Evolutionary conservation across 1,140 invertebrate genomes (phyloP).

Genomic region (Aleiodes sp.): DNA sequence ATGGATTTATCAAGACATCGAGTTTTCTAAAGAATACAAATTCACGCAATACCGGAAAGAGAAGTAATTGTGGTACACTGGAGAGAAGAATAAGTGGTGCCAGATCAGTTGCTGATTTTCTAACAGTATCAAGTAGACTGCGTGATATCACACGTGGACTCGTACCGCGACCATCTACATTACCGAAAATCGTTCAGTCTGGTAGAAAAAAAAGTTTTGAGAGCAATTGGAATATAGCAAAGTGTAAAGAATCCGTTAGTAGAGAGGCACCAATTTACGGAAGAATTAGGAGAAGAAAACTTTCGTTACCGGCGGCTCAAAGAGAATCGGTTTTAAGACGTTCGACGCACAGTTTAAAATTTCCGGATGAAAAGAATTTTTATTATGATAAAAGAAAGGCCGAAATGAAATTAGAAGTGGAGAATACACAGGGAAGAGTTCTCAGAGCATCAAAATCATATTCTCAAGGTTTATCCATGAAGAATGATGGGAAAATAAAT

Average conservation of each 20-base stretch:
- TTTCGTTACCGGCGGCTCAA: constrained; percentile 45
- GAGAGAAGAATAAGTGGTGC: constrained; percentile 40
- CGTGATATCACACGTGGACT: constrained; percentile 41
- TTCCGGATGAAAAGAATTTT: constrained; percentile 18
- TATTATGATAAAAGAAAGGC: not conserved
- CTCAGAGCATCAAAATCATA: too few relatives aligned
- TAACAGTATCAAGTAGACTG: constrained; percentile 34
- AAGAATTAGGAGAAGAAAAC: constrained; percentile 56
- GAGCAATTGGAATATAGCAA: constrained; percentile 31
- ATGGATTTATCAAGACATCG: constrained; percentile 23
- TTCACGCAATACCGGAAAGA: constrained; percentile 25
- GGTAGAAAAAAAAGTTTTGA: constrained; percentile 15
- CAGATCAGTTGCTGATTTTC: constrained; percentile 50
- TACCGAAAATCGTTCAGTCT: constrained; percentile 53
- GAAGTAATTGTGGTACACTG: constrained; percentile 30
- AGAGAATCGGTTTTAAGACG: constrained; percentile 26
- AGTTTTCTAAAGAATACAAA: constrained; percentile 41
- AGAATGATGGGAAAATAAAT: constrained; percentile 30
- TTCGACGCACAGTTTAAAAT: constrained; percentile 26
- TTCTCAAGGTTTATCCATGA: too few relatives aligned
- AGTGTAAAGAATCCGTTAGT: constrained; percentile 40
- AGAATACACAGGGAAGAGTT: constrained; percentile 38
- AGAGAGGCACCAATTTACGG: constrained; percentile 59
- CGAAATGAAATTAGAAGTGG: constrained; percentile 31
- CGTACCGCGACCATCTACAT: constrained; percentile 53